Evolutionary conservation across 2,113 vertebrate genomes (phyloP), one percentile per base, ranked within the genome.

Genomic region (Equus przewalskii): DNA sequence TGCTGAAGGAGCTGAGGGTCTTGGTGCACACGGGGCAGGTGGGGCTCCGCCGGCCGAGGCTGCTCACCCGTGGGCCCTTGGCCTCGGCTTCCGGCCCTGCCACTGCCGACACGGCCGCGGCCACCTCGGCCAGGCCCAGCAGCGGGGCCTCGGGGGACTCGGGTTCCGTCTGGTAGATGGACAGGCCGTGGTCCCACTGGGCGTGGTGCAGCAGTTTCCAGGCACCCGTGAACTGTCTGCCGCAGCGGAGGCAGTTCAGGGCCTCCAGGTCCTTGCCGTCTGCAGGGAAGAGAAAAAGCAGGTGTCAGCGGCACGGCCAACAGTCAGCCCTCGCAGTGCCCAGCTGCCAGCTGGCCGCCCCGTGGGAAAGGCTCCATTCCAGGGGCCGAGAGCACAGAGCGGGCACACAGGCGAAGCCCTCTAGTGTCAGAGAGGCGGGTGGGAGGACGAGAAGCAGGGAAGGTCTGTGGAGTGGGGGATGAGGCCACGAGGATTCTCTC

Each of bases 1-100:
- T 99, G 98, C 99, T 99, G 98, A 99, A 99, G 97, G 99, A 99
- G 84, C 99, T 99, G 89, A 99, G 99, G 81, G 99, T 98, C 97
- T 99, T 99, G 21, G 99, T 98, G 46, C 99, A 99, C 81, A 96
- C 99, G 1, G 98, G 98, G 36, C 99, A 99, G 60, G 99, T 98
- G 64, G 99, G 99, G 58, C 99, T 98, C 30, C 94, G 64, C 21
- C 96, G 92, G 41, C 15, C 3, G 4, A 44, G 6, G 51, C 44
- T 7, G 14, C 51, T 75, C 6, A 3, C 21, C 6, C 13, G 36
- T 14, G 41, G 4, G 36, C 67, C n/a, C 67, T 78, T 86, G 91
- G 67, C 30, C 58, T 95, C 83, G 0, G 10, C 60, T 12, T 92
- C 83, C 0, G 80, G 30, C 9, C 56, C 81, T 16, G 44, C 51